phyloP scores from a whole-genome alignment of 2,797 vertebrate species.

The Nasua narica region DNA sequence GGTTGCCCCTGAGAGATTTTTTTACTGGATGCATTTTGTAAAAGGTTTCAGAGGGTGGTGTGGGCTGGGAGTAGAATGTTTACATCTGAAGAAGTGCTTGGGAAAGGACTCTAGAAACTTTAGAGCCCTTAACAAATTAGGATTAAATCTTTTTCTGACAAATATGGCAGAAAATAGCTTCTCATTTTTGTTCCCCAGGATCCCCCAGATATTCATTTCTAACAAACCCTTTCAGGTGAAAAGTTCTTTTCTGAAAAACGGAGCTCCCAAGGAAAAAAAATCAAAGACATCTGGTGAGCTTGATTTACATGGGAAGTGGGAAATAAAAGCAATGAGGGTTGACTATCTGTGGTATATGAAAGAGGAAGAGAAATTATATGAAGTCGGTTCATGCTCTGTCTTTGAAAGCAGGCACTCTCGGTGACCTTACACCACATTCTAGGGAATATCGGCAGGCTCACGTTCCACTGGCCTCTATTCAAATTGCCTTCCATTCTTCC shows the following conservation, averaged over 20 bases:
- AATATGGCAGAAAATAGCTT: conserved; percentile 4
- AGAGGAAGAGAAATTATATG: background rate
- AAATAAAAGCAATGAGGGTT: background rate
- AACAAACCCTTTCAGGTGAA: background rate
- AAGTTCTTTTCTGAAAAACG: background rate
- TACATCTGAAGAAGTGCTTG: background rate
- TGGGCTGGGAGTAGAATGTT: background rate
- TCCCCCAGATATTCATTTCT: conserved; percentile 26
- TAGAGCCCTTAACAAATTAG: conserved; percentile 20
- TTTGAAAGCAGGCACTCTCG: background rate
- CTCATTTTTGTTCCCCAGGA: background rate
- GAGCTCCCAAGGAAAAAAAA: background rate
- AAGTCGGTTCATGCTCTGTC: background rate
- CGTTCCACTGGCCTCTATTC: background rate
- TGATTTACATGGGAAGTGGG: background rate
- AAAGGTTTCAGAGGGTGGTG: background rate
- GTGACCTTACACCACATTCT: background rate
- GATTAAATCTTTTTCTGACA: conserved; percentile 20
- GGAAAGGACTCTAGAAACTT: background rate
- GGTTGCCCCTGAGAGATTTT: background rate
- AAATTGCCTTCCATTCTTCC: conserved; percentile 25
- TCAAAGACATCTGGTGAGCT: background rate
- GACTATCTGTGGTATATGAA: background rate
- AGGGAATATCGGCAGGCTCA: background rate
- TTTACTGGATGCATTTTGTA: background rate